These are phyloP conservation scores for Troides oblongomaculatus DNA, from an alignment of 2,888 invertebrate species.

Conservation along the genomic window DNA sequence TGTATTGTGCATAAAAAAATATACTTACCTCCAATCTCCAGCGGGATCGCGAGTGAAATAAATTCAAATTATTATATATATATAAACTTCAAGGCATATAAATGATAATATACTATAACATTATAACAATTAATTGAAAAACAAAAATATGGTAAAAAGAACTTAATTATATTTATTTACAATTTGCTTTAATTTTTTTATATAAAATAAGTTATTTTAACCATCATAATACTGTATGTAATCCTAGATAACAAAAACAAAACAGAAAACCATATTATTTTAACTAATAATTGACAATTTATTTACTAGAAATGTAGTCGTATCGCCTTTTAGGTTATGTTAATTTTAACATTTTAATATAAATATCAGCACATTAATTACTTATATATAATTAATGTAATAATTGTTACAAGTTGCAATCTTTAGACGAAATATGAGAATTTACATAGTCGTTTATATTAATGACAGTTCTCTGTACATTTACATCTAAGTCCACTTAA, in stretches of 20 bases:
- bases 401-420: not conserved
- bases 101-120: not conserved
- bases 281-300: no score
- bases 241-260: no score
- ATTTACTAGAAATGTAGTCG: no score
- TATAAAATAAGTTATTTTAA: no score
- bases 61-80: not conserved
- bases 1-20: slow-evolving; percentile 40
- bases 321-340: no score
- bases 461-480: slow-evolving; percentile 9
- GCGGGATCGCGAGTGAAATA: slow-evolving; percentile 9
- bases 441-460: slow-evolving; percentile 17
- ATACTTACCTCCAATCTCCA: slow-evolving; percentile 45
- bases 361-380: no score
- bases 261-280: no score
- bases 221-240: no score
- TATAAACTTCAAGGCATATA: not conserved
- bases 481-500: slow-evolving; percentile 10
- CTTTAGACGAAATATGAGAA: not conserved
- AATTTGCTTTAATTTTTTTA: no score
- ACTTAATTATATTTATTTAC: no score
- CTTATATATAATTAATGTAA: not conserved
- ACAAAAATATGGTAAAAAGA: not conserved
- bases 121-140: not conserved
- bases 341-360: no score